These are phyloP conservation scores for Drosophila persimilis DNA, from an alignment of 1,140 invertebrate species.

Conservation along the genomic window DNA sequence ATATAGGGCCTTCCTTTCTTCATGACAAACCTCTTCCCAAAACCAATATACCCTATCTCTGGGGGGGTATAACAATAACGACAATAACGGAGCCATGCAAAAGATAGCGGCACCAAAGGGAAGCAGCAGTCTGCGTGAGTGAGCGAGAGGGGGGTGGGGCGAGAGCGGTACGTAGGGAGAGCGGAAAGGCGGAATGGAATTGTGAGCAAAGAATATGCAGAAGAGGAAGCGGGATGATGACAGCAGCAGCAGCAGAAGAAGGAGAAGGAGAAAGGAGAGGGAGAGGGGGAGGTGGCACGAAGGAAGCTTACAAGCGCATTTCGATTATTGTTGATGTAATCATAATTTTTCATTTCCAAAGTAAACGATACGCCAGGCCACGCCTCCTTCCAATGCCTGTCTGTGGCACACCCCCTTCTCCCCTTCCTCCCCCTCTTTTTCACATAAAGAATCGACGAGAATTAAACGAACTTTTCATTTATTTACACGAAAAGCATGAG, in stretches of 20 bases:
- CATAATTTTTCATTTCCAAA: slow-evolving; percentile 81
- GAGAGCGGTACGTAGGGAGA: slow-evolving; percentile 20
- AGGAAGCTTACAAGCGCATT: slow-evolving; percentile 76
- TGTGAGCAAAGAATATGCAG: slow-evolving; percentile 25
- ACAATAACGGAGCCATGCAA: slow-evolving; percentile 32
- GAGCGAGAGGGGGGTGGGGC: background rate
- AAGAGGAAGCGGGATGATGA: slow-evolving; percentile 4
- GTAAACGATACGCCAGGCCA: slow-evolving; percentile 66
- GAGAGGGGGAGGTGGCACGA: background rate
- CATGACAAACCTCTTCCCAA: too few relatives aligned
- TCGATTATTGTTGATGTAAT: slow-evolving; percentile 82
- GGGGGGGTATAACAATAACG: slow-evolving; percentile 14
- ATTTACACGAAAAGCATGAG: slow-evolving; percentile 73
- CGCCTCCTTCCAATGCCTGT: slow-evolving; percentile 1
- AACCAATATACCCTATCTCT: too few relatives aligned
- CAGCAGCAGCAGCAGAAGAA: too few relatives aligned
- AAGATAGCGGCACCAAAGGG: slow-evolving; percentile 53
- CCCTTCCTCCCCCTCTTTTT: background rate
- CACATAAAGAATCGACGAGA: slow-evolving; percentile 70
- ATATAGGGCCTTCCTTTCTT: too few relatives aligned
- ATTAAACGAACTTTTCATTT: slow-evolving; percentile 80
- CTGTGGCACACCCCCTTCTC: background rate
- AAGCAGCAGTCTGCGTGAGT: slow-evolving; percentile 10
- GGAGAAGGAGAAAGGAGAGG: slow-evolving; percentile 3
- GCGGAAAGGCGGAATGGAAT: slow-evolving; percentile 38